phyloP scores from a whole-genome alignment of 35 echinoderm and acorn worm species.

The Apostichopus japonicus region DNA sequence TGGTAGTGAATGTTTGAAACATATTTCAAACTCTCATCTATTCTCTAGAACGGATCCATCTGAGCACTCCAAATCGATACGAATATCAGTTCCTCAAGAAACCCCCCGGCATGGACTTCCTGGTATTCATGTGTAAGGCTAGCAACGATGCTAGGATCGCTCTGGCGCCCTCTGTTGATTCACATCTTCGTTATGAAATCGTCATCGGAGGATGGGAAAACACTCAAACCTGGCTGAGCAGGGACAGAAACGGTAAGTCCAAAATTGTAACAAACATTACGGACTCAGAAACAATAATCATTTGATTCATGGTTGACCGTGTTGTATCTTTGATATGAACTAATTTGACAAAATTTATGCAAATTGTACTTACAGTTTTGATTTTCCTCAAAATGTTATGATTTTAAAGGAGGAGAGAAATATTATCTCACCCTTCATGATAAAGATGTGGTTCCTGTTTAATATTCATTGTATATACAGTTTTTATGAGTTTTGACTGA shows the following conservation, averaged over 20 bases:
- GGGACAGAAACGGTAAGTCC: conserved; percentile 70
- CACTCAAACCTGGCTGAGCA: conserved; percentile 82
- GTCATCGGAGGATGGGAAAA: conserved; percentile 94
- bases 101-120: conserved; percentile 70
- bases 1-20: too few species aligned
- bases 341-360: too few species aligned
- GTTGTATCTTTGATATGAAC: too few species aligned
- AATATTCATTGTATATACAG: too few species aligned
- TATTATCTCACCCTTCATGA: too few species aligned
- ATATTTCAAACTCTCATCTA: not conserved
- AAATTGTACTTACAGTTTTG: too few species aligned
- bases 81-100: conserved; percentile 87
- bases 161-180: conserved; percentile 51
- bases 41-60: conserved; percentile 84
- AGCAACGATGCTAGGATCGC: conserved; percentile 90
- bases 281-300: too few species aligned
- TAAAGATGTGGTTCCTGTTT: too few species aligned
- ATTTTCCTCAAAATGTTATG: too few species aligned
- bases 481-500: too few species aligned
- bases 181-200: conserved; percentile 78
- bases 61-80: conserved; percentile 88
- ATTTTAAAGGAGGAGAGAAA: too few species aligned
- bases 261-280: not conserved
- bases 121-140: conserved; percentile 86
- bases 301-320: too few species aligned